Evolutionary conservation across 1,140 invertebrate genomes (phyloP).

Genomic region (Neuroterus valhalla): DNA sequence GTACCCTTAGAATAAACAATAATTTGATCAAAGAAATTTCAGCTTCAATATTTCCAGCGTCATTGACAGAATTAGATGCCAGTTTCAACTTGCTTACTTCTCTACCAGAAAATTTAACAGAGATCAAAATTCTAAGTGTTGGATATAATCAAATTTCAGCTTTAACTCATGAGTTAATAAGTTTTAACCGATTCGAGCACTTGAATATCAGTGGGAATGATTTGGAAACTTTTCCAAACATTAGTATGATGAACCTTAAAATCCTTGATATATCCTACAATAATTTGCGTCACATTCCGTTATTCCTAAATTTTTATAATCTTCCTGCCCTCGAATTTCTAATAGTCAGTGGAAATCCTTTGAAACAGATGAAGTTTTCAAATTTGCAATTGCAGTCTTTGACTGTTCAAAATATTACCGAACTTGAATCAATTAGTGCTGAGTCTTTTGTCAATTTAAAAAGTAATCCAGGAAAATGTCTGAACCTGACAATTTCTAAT

Average conservation of each 20-base stretch:
- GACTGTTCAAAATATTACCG: slow-evolving; percentile 46
- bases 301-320: slow-evolving; percentile 54
- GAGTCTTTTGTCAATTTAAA: slow-evolving; percentile 56
- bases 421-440: slow-evolving; percentile 53
- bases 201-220: slow-evolving; percentile 64
- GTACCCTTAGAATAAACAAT: too few species aligned
- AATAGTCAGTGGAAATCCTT: slow-evolving; percentile 56
- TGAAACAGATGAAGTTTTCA: slow-evolving; percentile 58
- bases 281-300: slow-evolving; percentile 65
- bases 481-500: slow-evolving; percentile 58
- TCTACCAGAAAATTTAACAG: too few species aligned
- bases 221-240: slow-evolving; percentile 53
- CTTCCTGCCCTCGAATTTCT: slow-evolving; percentile 59
- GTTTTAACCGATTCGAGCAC: slow-evolving; percentile 45
- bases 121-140: slow-evolving; percentile 47
- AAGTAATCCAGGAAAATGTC: slow-evolving; percentile 50
- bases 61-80: too few species aligned
- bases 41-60: too few species aligned
- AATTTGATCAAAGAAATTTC: too few species aligned
- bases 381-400: slow-evolving; percentile 56
- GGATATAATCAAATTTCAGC: slow-evolving; percentile 54
- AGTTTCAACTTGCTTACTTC: too few species aligned
- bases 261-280: slow-evolving; percentile 76
- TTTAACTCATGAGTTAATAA: slow-evolving; percentile 39
- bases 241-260: slow-evolving; percentile 60